Evolutionary conservation across 2,113 vertebrate species (phyloP), one percentile per base, ranked within the genome.

Genomic region (Bufo gargarizans): DNA sequence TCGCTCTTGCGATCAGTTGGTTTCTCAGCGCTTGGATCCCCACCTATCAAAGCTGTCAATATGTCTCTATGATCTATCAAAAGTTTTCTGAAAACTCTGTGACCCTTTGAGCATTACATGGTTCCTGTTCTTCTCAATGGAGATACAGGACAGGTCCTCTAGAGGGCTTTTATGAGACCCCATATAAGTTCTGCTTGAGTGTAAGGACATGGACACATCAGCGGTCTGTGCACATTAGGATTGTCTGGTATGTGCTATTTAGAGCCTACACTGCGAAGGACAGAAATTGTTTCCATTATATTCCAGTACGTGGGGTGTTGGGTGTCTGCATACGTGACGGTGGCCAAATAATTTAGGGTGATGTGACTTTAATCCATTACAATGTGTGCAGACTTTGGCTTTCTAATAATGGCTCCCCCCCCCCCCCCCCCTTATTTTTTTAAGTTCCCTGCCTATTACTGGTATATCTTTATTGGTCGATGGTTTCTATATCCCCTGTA

Each of bases 261-360:
- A 16, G 13, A 80, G 77, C 55, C 77, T 3, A 33, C 77, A 43
- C 59, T 43, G 22, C 22, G 17, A 43, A 80, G 77, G 53, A 74
- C 71, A 47, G 71, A 59, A 58, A 80, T 80, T 80, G 55, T 80
- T 80, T 80, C 77, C 77, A 43, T 80, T 58, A 80, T 80, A 17
- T 33, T 80, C 56, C 22, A 17, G 53, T 43, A 17, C 77, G 14
- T 47, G 43, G 59, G 43, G 58, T 65, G 33, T 65, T 22, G 53
- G 33, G 55, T 80, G 77, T 80, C 77, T n/a, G 13, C n/a, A 33
- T 16, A 43, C 16, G 55, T 33, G 56, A 58, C 6, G 6, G 2
- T 5, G 43, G 53, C 12, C 10, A 43, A 17, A 43, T 59, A 13
- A 3, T 80, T 80, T 33, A 16, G 49, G 10, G 17, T 56, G 13